Evolutionary conservation across 2,113 vertebrate species (phyloP).

Genomic region (Xerus inauris): DNA sequence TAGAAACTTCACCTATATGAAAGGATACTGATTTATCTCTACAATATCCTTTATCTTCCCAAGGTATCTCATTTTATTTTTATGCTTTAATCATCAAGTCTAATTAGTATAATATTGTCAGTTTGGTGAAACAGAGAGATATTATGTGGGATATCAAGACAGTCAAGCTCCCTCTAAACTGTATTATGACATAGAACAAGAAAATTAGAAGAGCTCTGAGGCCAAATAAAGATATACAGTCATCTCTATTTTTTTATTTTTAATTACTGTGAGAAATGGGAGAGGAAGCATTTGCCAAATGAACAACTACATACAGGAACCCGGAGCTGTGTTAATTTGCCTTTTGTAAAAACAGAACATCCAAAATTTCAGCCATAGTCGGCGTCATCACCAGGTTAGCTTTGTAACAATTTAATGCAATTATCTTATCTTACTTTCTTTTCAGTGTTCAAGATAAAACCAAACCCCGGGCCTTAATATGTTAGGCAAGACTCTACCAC

Average conservation of each 20-base stretch:
- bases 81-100: neutral
- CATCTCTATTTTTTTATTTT: neutral
- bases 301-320: neutral
- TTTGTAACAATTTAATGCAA: too few species aligned
- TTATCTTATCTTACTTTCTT: too few species aligned
- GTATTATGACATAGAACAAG: neutral
- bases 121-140: neutral
- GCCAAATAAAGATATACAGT: neutral
- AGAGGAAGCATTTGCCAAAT: neutral
- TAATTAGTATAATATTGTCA: neutral
- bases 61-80: neutral
- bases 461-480: too few species aligned
- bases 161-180: neutral
- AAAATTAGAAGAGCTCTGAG: neutral
- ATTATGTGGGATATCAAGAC: neutral
- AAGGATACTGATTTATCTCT: neutral
- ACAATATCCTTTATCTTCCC: too few species aligned
- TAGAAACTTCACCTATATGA: neutral
- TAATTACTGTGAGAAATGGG: neutral
- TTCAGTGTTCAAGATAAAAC: too few species aligned
- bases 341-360: neutral
- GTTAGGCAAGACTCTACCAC: too few species aligned
- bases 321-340: neutral
- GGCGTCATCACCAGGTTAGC: too few species aligned
- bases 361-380: too few species aligned